Base-by-base conservation (phyloP, 64 coral and sea anemone species). In the Actinia equina region DNA sequence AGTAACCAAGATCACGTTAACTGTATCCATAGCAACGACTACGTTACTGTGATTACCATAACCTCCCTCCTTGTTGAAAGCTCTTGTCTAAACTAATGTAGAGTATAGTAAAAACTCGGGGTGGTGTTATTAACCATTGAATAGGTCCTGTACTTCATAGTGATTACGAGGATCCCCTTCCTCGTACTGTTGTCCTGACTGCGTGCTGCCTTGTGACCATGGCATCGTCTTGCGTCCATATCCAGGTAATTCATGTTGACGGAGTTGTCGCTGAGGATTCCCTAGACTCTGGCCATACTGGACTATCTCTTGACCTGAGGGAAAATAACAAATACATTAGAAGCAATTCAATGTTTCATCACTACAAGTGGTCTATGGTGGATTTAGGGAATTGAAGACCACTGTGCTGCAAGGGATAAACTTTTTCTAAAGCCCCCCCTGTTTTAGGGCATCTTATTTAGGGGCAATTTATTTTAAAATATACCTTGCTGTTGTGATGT, bases 261-360 rank as follows among this genome's bases (percentile, higher is more conserved):
- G 71, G 18, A 77, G 55, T 70, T 74, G 55, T 69, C 43, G 45
- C 17, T 78, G 86, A 20, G 44, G 55, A 17, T 45, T 80, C 0
- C 85, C 86, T 64, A 76, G 49, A 18, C 85, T 77, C 30, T 87
- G 85, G 7, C 90, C 90, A 60, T 92, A 92, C 90, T 92, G 90
- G 13, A 92, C 90, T 4, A 92, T 59, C 43, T 92, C 85, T 17
- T 92, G 77, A 20, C 85, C 90, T 87, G 46, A 1, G 51, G 58
- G 45, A 23, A 25, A 14, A 64, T 25, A 4, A 44, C 6, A 81
- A 49, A 37, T 27, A 8, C 37, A 27, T 74, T 26, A 74, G 25
- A n/a, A 5, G 11, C 26, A 25, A 74, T 10, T 18, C 0, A 22
- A n/a, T n/a, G 62, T 5, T n/a, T 3, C 62, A 65, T 57, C 55